A percentile compares a stretch with the other conserved stretches of the same genome.
phyloP scores from a whole-genome alignment of 2,113 vertebrate genomes.

The Oplegnathus fasciatus region DNA sequence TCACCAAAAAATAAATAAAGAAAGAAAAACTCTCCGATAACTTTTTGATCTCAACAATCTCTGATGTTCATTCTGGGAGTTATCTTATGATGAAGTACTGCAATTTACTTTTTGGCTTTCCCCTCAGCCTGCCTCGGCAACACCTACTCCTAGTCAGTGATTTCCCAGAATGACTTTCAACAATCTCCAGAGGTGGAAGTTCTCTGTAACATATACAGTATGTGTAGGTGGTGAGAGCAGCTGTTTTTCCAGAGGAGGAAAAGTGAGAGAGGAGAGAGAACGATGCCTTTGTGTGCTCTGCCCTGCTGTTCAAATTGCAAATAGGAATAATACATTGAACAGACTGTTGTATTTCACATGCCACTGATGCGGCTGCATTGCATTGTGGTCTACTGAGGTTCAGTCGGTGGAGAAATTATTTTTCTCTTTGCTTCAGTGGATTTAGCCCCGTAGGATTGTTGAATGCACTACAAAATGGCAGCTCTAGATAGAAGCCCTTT shows the following conservation, averaged over 20 bases:
- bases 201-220: slow-evolving; percentile 24
- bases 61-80: slow-evolving; percentile 28
- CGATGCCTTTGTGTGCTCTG: neutral
- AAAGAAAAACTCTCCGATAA: neutral
- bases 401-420: neutral
- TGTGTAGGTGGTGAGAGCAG: slow-evolving; percentile 57
- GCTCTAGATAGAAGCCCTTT: neutral
- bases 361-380: neutral
- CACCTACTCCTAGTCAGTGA: slow-evolving; percentile 57
- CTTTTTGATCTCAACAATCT: slow-evolving; percentile 5
- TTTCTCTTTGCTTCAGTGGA: slow-evolving; percentile 13
- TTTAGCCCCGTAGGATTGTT: neutral
- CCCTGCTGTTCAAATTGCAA: slow-evolving; percentile 35
- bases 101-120: slow-evolving; percentile 26
- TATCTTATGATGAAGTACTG: slow-evolving; percentile 30
- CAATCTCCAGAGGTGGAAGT: slow-evolving; percentile 49
- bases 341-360: neutral
- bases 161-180: slow-evolving; percentile 60
- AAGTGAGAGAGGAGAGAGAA: slow-evolving; percentile 12
- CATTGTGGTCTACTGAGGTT: neutral
- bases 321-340: slow-evolving; percentile 3
- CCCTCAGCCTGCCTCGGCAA: slow-evolving; percentile 13
- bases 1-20: neutral
- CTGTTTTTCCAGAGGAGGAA: slow-evolving; percentile 3
- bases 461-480: slow-evolving; percentile 4